Percentiles rank a stretch among this genome's conserved stretches.
Evolutionary conservation across 2,888 invertebrate genomes (phyloP).

Genomic region (Pachymerium ferrugineum): DNA sequence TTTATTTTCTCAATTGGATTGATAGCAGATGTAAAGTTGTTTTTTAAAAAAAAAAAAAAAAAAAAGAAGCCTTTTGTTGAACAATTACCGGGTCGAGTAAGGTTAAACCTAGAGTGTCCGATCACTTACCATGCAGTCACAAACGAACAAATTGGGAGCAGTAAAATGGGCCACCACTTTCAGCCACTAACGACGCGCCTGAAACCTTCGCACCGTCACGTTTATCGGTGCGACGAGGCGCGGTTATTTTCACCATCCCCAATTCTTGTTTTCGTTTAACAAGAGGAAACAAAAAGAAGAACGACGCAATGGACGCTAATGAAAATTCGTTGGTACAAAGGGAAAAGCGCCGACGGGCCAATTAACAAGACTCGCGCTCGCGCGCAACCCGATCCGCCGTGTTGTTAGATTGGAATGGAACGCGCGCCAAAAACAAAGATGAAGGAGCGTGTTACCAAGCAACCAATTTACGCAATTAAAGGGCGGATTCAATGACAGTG

Average conservation of each 20-base stretch:
- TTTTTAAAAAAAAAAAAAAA: too few species aligned
- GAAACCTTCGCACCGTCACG: not conserved
- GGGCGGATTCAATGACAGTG: conserved; percentile 4
- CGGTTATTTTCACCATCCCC: not conserved
- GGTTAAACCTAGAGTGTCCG: not conserved
- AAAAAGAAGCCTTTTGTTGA: too few species aligned
- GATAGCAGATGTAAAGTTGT: not conserved
- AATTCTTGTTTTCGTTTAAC: not conserved
- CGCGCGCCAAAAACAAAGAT: not conserved
- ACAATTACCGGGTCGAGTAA: too few species aligned
- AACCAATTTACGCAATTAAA: conserved; percentile 19
- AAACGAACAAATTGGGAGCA: not conserved
- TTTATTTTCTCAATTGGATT: not conserved
- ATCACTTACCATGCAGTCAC: not conserved
- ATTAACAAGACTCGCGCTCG: not conserved
- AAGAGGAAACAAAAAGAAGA: not conserved
- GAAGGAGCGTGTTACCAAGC: not conserved
- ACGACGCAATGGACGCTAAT: not conserved
- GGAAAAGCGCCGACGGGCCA: not conserved
- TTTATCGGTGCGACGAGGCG: too few species aligned
- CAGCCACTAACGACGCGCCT: not conserved
- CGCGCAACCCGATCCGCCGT: not conserved
- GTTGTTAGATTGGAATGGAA: not conserved
- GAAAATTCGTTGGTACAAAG: not conserved
- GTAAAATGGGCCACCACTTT: not conserved